Conservation (phyloP, 2,113 vertebrate genomes). For the Capreolus pygargus region DNA sequence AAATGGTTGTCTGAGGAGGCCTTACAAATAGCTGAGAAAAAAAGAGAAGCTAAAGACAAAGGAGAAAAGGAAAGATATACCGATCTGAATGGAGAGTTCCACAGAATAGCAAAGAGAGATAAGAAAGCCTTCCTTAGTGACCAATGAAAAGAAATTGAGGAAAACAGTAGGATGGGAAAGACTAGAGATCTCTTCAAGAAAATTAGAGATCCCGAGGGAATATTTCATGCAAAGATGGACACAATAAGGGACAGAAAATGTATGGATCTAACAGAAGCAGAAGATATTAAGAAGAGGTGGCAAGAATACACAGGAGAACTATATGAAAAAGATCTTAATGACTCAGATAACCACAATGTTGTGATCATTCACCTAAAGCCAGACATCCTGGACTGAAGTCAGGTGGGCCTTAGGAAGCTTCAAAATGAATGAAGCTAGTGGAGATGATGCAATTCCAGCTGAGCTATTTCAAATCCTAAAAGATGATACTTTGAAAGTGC, state of each 20-base stretch:
- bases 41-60: not conserved
- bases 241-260: not conserved
- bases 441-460: not conserved
- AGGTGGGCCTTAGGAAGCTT: not conserved
- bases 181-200: not conserved
- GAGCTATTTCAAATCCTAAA: not conserved
- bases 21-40: not conserved
- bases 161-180: not conserved
- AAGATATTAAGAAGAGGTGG: not conserved
- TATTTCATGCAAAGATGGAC: not conserved
- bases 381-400: not conserved
- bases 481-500: not conserved
- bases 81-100: not conserved
- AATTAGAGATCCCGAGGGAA: not conserved
- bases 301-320: not conserved
- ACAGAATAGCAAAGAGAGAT: not conserved
- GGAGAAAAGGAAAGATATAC: not conserved
- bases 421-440: not conserved
- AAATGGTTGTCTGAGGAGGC: not conserved
- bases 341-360: not conserved
- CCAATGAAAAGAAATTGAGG: not conserved
- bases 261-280: not conserved
- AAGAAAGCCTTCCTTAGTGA: not conserved
- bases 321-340: not conserved
- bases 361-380: not conserved